These are phyloP conservation scores for Brachyptera risi DNA, from an alignment of 2,888 invertebrate genomes.

Conservation along the genomic window DNA sequence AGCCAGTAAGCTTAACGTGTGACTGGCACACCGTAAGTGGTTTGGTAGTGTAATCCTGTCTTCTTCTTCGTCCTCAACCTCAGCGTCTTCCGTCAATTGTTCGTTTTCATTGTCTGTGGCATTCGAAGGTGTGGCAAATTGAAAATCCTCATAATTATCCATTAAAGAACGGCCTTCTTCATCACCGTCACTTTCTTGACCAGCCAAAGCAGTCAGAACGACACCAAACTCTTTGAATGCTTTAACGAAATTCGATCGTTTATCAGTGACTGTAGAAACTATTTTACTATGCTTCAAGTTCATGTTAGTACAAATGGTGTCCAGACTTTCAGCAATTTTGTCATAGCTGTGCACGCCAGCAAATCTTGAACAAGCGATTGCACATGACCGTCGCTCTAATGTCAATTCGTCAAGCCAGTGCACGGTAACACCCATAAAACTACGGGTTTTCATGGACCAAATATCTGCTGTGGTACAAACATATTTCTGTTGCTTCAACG, in stretches of 20 bases:
- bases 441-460: background rate
- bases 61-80: too few relatives aligned
- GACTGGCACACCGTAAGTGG: background rate
- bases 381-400: background rate
- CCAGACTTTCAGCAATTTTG: background rate
- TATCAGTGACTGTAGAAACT: slow-evolving; percentile 2
- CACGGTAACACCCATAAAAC: slow-evolving; percentile 1
- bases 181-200: background rate
- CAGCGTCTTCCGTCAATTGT: too few relatives aligned
- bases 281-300: background rate
- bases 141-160: too few relatives aligned
- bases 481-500: background rate
- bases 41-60: background rate
- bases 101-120: too few relatives aligned
- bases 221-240: slow-evolving; percentile 10
- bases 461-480: slow-evolving; percentile 1
- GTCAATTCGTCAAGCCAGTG: background rate
- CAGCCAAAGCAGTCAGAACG: background rate
- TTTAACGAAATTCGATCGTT: slow-evolving; percentile 9
- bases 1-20: background rate
- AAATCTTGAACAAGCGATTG: slow-evolving; percentile 1
- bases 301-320: background rate
- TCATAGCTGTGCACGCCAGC: background rate
- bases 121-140: too few relatives aligned
- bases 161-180: too few relatives aligned